A percentile compares a stretch with the other conserved stretches of the same genome.
Conservation (phyloP, 2,113 vertebrate genomes). For the Perca fluviatilis region DNA sequence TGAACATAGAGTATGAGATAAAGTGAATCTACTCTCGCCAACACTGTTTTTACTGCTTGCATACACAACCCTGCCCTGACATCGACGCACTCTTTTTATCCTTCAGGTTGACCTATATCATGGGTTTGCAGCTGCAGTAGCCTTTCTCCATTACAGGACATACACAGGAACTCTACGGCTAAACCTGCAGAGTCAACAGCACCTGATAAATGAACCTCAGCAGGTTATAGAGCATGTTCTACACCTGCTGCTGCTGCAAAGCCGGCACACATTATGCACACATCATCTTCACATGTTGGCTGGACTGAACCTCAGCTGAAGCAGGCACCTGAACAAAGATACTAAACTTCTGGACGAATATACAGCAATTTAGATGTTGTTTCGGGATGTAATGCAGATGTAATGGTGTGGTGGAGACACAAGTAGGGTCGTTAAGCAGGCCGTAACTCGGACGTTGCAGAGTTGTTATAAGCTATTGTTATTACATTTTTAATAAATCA, state of each 20-base stretch:
- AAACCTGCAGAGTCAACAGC: constrained; percentile 54
- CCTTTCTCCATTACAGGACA: not conserved
- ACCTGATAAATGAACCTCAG: constrained; percentile 36
- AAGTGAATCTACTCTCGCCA: not conserved
- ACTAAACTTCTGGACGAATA: not conserved
- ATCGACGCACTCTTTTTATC: not conserved
- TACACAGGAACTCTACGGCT: not conserved
- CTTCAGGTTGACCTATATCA: constrained; percentile 42
- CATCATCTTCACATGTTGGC: not conserved
- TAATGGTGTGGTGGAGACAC: no score
- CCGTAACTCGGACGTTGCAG: no score
- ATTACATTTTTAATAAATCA: no score
- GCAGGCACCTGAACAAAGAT: not conserved
- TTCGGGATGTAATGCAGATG: no score
- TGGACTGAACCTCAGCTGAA: not conserved
- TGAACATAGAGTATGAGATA: not conserved
- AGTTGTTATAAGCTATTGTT: no score
- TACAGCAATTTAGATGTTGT: no score
- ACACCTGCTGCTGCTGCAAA: constrained; percentile 49
- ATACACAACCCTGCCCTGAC: not conserved
- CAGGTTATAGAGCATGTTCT: not conserved
- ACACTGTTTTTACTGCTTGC: constrained; percentile 7
- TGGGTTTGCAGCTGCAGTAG: constrained; percentile 49
- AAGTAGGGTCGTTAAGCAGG: no score
- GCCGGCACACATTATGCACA: no score